Conservation (phyloP, 2,888 invertebrate genomes). For the Autographa pulchrina region DNA sequence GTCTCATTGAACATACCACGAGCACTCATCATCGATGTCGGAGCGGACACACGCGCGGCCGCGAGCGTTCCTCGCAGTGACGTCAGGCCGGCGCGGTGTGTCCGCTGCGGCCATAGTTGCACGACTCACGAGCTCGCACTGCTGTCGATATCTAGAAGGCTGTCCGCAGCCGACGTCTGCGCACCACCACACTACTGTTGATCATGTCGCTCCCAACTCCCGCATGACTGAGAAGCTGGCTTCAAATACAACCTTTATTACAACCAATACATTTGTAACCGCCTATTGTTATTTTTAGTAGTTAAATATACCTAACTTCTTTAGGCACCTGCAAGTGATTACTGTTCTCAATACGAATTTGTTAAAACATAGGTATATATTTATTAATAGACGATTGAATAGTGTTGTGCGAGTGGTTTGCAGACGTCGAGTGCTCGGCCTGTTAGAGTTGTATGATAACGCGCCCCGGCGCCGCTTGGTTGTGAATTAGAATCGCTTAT, state of each 20-base stretch:
- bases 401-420: slow-evolving; percentile 9
- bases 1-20: slow-evolving; percentile 29
- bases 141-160: slow-evolving; percentile 54
- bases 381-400: background rate
- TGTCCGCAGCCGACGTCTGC: slow-evolving; percentile 19
- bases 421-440: slow-evolving; percentile 20
- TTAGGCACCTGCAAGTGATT: background rate
- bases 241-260: slow-evolving; percentile 8
- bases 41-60: slow-evolving; percentile 11
- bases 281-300: background rate
- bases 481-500: slow-evolving; percentile 82
- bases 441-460: slow-evolving; percentile 51
- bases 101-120: slow-evolving; percentile 59
- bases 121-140: slow-evolving; percentile 72
- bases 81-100: background rate
- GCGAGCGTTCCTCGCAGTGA: slow-evolving; percentile 8
- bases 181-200: background rate
- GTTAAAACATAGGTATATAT: background rate
- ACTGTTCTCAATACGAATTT: background rate
- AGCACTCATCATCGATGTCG: slow-evolving; percentile 16
- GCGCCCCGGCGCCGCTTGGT: slow-evolving; percentile 77
- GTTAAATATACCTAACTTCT: background rate
- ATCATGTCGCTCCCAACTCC: background rate
- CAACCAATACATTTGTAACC: background rate
- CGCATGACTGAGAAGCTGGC: slow-evolving; percentile 22